phyloP scores from a whole-genome alignment of 1,140 invertebrate species.

The Apis mellifera region Amel_HAv3.1 CM009934.2:2008501-2009000 shows the following conservation, averaged over 20 bases:
- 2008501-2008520: slow-evolving; percentile 90
- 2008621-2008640: no score
- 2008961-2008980: no score
- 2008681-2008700: no score
- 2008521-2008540: slow-evolving; percentile 89
- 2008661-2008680: no score
- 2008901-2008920: background rate
- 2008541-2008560: slow-evolving; percentile 89
- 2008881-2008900: background rate
- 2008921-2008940: background rate
- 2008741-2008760: no score
- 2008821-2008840: background rate
- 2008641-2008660: background rate
- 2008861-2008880: no score
- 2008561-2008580: slow-evolving; percentile 83
- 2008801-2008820: background rate
- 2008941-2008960: background rate
- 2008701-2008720: no score
- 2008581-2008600: slow-evolving; percentile 83
- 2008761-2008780: background rate
- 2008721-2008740: no score
- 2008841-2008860: background rate
- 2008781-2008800: background rate
- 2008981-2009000: no score
- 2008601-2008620: slow-evolving; percentile 83